phyloP scores from a whole-genome alignment of 2,888 invertebrate genomes.

The Tortricodes alternella region DNA sequence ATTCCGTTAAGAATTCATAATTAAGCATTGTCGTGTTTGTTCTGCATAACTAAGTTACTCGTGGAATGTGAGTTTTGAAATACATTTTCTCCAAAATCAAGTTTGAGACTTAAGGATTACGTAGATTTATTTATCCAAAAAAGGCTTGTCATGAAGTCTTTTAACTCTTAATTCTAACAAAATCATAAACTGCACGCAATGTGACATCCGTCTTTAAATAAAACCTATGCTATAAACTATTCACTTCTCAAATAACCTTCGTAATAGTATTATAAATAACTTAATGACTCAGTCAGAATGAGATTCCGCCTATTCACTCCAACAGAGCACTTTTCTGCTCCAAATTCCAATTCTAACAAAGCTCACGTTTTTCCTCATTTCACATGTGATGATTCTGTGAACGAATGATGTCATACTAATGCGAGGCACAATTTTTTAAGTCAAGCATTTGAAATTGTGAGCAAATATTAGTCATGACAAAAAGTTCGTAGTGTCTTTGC shows the following conservation, averaged over 20 bases:
- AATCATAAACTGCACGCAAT: too few relatives aligned
- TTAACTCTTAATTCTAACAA: too few relatives aligned
- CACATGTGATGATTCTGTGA: constrained; percentile 18
- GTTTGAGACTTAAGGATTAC: not conserved
- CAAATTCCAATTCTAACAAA: constrained; percentile 14
- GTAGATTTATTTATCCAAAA: too few relatives aligned
- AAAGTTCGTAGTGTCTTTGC: too few relatives aligned
- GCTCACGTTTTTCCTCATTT: constrained; percentile 26
- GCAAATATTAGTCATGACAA: too few relatives aligned
- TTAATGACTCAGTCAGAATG: constrained; percentile 2
- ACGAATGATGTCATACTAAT: constrained; percentile 11
- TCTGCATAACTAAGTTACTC: constrained; percentile 16
- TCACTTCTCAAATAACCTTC: not conserved
- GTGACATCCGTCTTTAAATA: too few relatives aligned
- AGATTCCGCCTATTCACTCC: not conserved
- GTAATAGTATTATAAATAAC: not conserved
- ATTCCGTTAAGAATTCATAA: constrained; percentile 27
- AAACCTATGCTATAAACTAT: not conserved
- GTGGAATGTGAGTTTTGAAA: not conserved
- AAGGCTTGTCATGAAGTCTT: too few relatives aligned
- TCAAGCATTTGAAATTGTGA: not conserved
- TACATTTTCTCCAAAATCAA: not conserved
- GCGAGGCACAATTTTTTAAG: not conserved
- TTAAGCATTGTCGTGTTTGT: constrained; percentile 23
- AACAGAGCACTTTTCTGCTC: not conserved